Evolutionary conservation across 2,797 vertebrate genomes (phyloP).

Genomic region (Cyprinella venusta): DNA sequence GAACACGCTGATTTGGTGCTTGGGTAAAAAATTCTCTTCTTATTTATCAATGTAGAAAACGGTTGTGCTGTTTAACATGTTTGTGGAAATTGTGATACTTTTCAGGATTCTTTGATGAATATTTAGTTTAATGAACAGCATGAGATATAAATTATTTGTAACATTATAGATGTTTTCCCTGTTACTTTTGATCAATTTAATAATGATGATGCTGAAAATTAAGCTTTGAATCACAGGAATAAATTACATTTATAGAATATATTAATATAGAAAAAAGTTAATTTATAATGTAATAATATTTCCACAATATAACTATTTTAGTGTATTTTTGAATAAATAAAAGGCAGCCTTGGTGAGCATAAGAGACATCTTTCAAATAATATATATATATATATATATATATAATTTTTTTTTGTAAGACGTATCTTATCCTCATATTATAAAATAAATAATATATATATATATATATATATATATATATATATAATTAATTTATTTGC

Average conservation of each 20-base stretch:
- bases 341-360: neutral
- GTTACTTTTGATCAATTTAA: neutral
- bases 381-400: too few relatives aligned
- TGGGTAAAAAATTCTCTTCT: too few relatives aligned
- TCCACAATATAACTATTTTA: neutral
- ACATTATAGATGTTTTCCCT: neutral
- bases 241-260: neutral
- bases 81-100: neutral
- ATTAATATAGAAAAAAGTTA: fast-evolving
- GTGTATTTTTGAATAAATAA: neutral
- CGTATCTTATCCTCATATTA: too few relatives aligned
- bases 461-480: too few relatives aligned
- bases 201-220: neutral
- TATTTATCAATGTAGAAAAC: neutral
- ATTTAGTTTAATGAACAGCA: neutral
- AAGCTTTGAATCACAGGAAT: neutral
- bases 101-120: neutral
- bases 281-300: neutral
- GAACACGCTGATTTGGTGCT: neutral
- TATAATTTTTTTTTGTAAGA: too few relatives aligned
- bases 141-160: too few relatives aligned
- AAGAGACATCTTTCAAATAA: neutral
- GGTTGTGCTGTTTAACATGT: neutral
- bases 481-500: too few relatives aligned
- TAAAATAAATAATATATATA: too few relatives aligned